phyloP scores from a whole-genome alignment of 1,140 invertebrate species.

The Drosophila willistoni region DNA sequence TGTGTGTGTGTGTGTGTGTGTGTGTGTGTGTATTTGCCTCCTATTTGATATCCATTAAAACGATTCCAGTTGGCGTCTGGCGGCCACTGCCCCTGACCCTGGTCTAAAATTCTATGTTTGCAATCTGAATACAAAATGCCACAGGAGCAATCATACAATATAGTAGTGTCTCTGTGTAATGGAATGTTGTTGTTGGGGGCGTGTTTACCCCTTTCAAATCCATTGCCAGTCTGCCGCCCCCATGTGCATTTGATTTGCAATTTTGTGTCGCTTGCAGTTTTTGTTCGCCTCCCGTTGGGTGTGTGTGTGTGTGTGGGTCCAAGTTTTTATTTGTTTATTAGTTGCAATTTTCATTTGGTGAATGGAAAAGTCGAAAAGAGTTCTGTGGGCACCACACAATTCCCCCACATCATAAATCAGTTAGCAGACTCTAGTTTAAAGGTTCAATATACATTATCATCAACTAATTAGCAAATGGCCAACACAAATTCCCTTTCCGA shows the following conservation, averaged over 20 bases:
- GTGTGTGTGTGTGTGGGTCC: not conserved
- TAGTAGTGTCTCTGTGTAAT: conserved; percentile 28
- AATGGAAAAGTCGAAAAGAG: not conserved
- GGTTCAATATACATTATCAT: conserved; percentile 3
- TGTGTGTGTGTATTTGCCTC: conserved; percentile 42
- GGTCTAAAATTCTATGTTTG: conserved; percentile 19
- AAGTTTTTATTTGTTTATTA: conserved; percentile 67
- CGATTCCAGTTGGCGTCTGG: conserved; percentile 61
- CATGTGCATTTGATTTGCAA: conserved; percentile 63
- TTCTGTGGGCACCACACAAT: not conserved
- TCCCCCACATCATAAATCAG: not conserved
- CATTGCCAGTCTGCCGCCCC: not conserved
- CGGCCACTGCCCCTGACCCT: conserved; percentile 43
- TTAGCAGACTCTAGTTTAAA: conserved; percentile 1
- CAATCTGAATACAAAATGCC: conserved; percentile 63
- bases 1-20: conserved; percentile 34
- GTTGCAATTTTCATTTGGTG: conserved; percentile 70
- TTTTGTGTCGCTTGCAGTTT: conserved; percentile 68
- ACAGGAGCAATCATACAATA: conserved; percentile 36
- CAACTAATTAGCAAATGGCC: not conserved
- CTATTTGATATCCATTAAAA: conserved; percentile 82
- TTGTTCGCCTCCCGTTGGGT: conserved; percentile 27
- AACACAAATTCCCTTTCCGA: not conserved
- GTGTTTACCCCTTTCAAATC: not conserved
- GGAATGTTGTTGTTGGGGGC: conserved; percentile 20